Evolutionary conservation across 2,797 vertebrate genomes (phyloP).

Genomic region (Acrocephalus scirpaceus): DNA sequence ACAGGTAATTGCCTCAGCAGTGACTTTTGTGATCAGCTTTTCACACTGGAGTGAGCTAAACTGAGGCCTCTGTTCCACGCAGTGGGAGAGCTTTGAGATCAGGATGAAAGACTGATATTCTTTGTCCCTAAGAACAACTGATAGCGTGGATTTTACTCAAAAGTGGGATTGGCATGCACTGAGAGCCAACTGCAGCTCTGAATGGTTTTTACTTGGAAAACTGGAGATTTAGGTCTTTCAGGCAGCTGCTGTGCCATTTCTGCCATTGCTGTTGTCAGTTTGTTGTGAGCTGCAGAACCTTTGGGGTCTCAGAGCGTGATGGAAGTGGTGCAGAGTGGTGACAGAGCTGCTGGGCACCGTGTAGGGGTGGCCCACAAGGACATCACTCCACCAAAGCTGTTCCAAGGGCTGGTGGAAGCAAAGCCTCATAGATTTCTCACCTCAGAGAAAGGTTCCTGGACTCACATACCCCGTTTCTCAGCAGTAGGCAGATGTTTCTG

Average conservation of each 20-base stretch:
- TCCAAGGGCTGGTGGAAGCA: not conserved
- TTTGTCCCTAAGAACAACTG: not conserved
- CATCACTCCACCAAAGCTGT: not conserved
- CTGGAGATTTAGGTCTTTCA: not conserved
- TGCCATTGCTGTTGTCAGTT: not conserved
- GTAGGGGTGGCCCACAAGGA: rapidly evolving
- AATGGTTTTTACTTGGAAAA: not conserved
- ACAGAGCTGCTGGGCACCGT: not conserved
- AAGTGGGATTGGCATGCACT: not conserved
- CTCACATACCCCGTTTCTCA: not conserved
- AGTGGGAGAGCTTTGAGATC: not conserved
- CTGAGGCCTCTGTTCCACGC: not conserved
- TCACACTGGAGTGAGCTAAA: not conserved
- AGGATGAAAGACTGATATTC: not conserved
- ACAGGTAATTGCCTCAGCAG: not conserved
- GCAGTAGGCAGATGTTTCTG: not conserved
- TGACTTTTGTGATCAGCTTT: not conserved
- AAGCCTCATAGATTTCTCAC: rapidly evolving
- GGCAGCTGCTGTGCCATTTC: not conserved
- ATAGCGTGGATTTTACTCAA: not conserved
- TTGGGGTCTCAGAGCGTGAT: not conserved
- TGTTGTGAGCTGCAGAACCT: not conserved
- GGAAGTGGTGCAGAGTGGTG: not conserved
- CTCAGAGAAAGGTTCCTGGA: not conserved
- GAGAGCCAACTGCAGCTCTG: not conserved